Evolutionary conservation across 2,888 invertebrate genomes (phyloP), one percentile per base, ranked within the genome.

Genomic region (Diploptera punctata): DNA sequence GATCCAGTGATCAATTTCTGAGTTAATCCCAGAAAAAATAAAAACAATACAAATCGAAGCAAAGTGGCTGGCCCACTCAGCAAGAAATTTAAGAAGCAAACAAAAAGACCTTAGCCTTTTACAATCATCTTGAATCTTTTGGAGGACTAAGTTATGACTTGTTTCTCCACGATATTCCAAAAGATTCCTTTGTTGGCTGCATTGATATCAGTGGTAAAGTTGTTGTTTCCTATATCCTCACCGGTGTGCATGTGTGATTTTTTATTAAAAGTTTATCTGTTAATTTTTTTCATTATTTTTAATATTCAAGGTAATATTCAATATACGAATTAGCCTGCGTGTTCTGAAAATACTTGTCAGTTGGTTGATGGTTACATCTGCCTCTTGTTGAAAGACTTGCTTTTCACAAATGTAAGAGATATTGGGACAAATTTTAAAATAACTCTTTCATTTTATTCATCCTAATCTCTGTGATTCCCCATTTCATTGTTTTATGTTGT

Each of bases 121-220:
- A 68, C 68, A 54, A 54, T 68, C 68, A 52, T 68, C 18, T n/a
- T 54, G n/a, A 65, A 33, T 68, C 52, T 68, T 68, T 52, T 52
- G 52, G 44, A 68, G 47, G 54, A 68, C 24, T 47, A 21, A 54
- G 16, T 38, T 68, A 5, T 38, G 9, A 24, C 9, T 26, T 54
- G 44, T 57, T 31, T 9, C 33, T 43, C 62, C 43, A 9, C 21
- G 24, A 43, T 65, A 29, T 65, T 65, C 44, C 44, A 44, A 38
- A 44, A 44, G 47, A 44, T 65, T 65, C 65, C n/a, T 24, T 62
- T 65, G 29, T 65, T 65, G 65, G 65, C 47, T 65, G 44, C 65
- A 65, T n/a, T 47, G 47, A 65, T n/a, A 65, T 65, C 44, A 24
- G 13, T 65, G 47, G 18, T 47, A 68, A 52, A 52, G 33, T 24